Percentiles rank a stretch among this genome's conserved stretches.
Conservation (phyloP, 2,888 invertebrate species). For the Phaonia tiefii region DNA sequence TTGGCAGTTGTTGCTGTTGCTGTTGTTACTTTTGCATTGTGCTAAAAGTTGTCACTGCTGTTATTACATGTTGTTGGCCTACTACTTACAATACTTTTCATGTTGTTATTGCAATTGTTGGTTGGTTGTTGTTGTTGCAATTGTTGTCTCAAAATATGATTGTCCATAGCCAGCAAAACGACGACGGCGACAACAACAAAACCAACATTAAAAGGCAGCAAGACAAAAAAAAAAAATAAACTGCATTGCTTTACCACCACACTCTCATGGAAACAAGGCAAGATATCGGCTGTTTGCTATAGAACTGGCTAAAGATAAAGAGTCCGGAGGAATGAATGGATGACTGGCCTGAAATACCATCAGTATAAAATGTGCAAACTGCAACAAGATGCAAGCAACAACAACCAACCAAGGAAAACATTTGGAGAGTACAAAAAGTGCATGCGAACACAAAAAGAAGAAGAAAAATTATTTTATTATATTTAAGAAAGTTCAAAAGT, state of each 20-base stretch:
- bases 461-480: slow-evolving; percentile 43
- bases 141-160: slow-evolving; percentile 65
- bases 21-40: slow-evolving; percentile 31
- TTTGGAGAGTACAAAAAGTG: slow-evolving; percentile 30
- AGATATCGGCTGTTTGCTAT: slow-evolving; percentile 13
- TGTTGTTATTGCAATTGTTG: slow-evolving; percentile 50
- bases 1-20: slow-evolving; percentile 45
- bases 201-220: too few relatives aligned
- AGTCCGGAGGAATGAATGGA: neutral
- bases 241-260: slow-evolving; percentile 65
- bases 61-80: slow-evolving; percentile 68
- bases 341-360: slow-evolving; percentile 49
- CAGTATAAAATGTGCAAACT: slow-evolving; percentile 58
- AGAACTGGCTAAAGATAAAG: neutral
- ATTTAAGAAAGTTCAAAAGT: slow-evolving; percentile 63
- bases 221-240: too few relatives aligned
- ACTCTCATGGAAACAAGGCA: slow-evolving; percentile 5
- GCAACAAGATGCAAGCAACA: slow-evolving; percentile 7
- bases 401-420: slow-evolving; percentile 21
- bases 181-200: slow-evolving; percentile 21
- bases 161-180: slow-evolving; percentile 59
- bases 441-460: neutral
- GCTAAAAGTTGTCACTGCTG: slow-evolving; percentile 67
- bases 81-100: slow-evolving; percentile 64
- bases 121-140: slow-evolving; percentile 37